Conservation (phyloP, 2,888 invertebrate genomes). For the Volucella zonaria region DNA sequence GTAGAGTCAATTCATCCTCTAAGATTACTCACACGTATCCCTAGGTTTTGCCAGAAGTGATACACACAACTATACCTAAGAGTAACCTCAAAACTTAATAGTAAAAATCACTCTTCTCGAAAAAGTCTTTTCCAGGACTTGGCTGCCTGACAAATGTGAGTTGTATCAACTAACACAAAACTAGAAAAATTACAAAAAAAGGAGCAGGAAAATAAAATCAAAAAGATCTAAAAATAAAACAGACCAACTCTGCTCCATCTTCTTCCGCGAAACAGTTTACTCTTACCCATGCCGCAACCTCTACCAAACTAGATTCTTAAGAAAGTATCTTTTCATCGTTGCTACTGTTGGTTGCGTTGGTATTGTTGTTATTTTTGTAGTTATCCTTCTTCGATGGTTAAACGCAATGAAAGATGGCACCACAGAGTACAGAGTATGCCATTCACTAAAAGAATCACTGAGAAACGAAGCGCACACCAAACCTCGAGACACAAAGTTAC, state of each 20-base stretch:
- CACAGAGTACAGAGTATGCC: slow-evolving; percentile 24
- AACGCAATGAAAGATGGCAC: slow-evolving; percentile 68
- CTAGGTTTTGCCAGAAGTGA: background rate
- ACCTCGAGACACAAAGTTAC: slow-evolving; percentile 71
- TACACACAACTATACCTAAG: background rate
- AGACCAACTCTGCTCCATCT: slow-evolving; percentile 1
- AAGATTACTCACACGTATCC: too few species aligned
- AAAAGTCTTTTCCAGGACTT: slow-evolving; percentile 51
- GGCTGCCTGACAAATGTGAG: slow-evolving; percentile 68
- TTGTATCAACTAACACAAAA: slow-evolving; percentile 62
- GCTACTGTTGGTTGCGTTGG: too few species aligned
- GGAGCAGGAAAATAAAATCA: background rate
- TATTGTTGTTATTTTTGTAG: background rate
- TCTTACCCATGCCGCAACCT: slow-evolving; percentile 27
- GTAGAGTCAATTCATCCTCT: too few species aligned
- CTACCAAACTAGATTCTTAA: slow-evolving; percentile 14
- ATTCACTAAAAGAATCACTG: slow-evolving; percentile 24
- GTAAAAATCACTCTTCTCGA: slow-evolving; percentile 59
- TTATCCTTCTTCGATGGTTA: slow-evolving; percentile 34
- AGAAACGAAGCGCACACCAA: slow-evolving; percentile 49
- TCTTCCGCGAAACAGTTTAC: slow-evolving; percentile 21
- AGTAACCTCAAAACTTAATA: background rate
- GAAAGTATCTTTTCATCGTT: slow-evolving; percentile 26
- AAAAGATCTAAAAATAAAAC: too few species aligned
- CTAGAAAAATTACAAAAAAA: slow-evolving; percentile 44